A percentile compares a stretch with the other conserved stretches of the same genome.
phyloP scores from a whole-genome alignment of 2,113 vertebrate genomes.

The Nyctereutes procyonoides region DNA sequence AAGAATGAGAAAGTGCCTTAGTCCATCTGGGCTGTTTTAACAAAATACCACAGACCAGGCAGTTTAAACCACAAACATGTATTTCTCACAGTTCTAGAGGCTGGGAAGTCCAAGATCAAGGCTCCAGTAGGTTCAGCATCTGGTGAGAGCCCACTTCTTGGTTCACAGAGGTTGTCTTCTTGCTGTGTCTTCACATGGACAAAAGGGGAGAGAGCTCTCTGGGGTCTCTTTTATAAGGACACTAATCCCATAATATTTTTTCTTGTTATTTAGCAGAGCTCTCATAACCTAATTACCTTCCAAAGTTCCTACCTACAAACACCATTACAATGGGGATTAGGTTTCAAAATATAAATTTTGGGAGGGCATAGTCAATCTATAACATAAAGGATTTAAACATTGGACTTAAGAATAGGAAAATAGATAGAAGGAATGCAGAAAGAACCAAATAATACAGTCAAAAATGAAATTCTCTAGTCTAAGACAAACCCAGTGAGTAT shows the following conservation, averaged over 20 bases:
- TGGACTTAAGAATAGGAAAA: background rate
- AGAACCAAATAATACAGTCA: background rate
- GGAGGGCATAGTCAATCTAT: background rate
- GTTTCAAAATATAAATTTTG: background rate
- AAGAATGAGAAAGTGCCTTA: background rate
- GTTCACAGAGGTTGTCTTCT: background rate
- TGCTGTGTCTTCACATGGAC: background rate
- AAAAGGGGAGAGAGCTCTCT: background rate
- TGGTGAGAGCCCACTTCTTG: background rate
- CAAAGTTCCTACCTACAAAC: background rate
- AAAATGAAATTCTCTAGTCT: conserved; percentile 6
- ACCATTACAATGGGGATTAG: background rate
- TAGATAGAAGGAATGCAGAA: background rate
- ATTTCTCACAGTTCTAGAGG: background rate
- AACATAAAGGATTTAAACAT: background rate
- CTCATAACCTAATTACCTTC: background rate
- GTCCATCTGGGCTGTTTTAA: background rate
- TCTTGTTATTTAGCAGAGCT: background rate
- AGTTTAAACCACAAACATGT: background rate
- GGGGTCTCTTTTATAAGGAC: background rate
- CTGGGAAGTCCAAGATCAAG: background rate
- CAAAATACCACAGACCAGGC: background rate
- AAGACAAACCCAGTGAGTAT: background rate
- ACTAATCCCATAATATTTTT: background rate
- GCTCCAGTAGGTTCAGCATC: too few relatives aligned